Base-by-base conservation (phyloP, 2,888 invertebrate genomes). In the Hemistola chrysoprasaria region DNA sequence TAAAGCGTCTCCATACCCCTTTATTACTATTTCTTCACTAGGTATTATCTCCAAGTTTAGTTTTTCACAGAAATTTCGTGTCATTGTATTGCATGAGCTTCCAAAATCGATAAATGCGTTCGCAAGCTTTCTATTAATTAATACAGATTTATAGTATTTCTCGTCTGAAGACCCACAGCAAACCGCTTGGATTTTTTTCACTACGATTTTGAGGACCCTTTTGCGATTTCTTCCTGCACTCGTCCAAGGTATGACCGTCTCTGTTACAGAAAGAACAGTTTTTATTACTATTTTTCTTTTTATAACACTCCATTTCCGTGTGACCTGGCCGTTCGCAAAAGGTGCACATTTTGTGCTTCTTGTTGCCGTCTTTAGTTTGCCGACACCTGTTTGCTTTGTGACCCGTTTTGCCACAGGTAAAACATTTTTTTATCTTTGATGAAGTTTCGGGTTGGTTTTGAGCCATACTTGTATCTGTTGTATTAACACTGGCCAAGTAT, bases 21-120 rank as follows among this genome's bases (percentile, higher is more conserved):
- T 43, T 11, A 50, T 31, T 1, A 49, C 39, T 8, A 35, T 22
- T 8, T 6, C 7, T 6, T 31, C 35, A 25, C 8, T 23, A 3
- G 2, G 7, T 8, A 9, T 22, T 2, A 10, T 11, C 4, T 20
- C 3, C 8, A 43, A 25, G 3, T 34, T 16, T 11, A 22, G 8
- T 16, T 25, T 23, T 1, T 43, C 20, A 26, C 16, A 31, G 16
- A 31, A 39, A 8, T 24, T 41, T 11, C 25, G 7, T 10, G 7
- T 44, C 35, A 41, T 48, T 8, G 40, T 33, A 9, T 40, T 32
- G n/a, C 32, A 40, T 3, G 38, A 35, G 20, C 49, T 49, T 4
- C 48, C 48, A 35, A 49, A 49, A 22, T 49, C 44, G n/a, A 49
- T 25, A 22, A 25, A 49, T 5, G 44, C 48, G 8, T 30, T 30